Conservation (phyloP, 1,140 invertebrate species). For the Laodelphax striatellus region DNA sequence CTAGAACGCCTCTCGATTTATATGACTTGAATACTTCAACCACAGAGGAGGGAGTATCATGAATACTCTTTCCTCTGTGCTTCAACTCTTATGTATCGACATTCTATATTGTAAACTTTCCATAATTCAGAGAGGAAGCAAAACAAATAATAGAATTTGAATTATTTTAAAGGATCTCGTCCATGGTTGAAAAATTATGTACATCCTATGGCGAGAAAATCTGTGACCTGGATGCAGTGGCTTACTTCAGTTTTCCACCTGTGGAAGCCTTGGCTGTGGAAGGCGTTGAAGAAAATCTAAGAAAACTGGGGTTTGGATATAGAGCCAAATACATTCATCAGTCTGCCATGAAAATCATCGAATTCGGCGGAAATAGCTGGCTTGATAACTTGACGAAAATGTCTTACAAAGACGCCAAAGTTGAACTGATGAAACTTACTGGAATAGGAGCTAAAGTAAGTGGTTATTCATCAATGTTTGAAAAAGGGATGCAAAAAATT, state of each 20-base stretch:
- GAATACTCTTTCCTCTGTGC: too few species aligned
- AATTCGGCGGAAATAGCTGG: conserved; percentile 58
- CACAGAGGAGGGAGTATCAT: too few species aligned
- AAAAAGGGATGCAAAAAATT: too few species aligned
- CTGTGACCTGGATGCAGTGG: conserved; percentile 45
- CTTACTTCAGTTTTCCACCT: conserved; percentile 72
- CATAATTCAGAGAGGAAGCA: too few species aligned
- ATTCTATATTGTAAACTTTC: too few species aligned
- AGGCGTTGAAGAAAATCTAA: conserved; percentile 56
- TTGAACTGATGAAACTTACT: conserved; percentile 59
- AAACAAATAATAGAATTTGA: too few species aligned
- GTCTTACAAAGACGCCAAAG: conserved; percentile 60
- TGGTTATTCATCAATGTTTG: conserved; percentile 10
- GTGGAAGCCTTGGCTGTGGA: conserved; percentile 46
- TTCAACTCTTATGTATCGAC: too few species aligned
- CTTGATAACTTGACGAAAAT: conserved; percentile 50
- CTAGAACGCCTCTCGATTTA: too few species aligned
- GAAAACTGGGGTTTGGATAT: conserved; percentile 83
- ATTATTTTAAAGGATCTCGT: conserved; percentile 54
- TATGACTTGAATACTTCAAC: too few species aligned
- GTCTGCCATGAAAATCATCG: conserved; percentile 51
- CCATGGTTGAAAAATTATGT: conserved; percentile 88
- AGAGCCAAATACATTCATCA: conserved; percentile 75
- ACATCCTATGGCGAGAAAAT: conserved; percentile 67
- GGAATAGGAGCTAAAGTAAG: conserved; percentile 81